Evolutionary conservation across 1,140 invertebrate genomes (phyloP).

Genomic region (Bombus sibiricus): DNA sequence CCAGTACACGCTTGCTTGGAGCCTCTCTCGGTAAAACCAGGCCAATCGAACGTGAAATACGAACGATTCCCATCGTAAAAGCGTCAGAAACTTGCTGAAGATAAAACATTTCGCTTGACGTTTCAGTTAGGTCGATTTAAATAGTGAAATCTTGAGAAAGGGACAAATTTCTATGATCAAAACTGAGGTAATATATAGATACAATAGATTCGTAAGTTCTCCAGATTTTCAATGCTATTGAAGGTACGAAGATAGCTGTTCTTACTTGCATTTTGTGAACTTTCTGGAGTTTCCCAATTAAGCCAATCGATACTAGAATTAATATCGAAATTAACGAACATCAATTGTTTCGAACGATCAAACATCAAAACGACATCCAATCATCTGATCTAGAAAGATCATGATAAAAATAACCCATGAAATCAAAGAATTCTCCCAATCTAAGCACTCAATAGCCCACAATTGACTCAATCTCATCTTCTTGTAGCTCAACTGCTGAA

Average conservation of each 20-base stretch:
- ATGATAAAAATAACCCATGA: not conserved
- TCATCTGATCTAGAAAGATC: too few species aligned
- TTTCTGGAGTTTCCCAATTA: not conserved
- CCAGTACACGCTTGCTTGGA: constrained; percentile 18
- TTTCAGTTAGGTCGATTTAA: not conserved
- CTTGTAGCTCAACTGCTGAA: not conserved
- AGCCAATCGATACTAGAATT: not conserved
- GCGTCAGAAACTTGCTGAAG: not conserved
- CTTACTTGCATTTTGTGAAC: not conserved
- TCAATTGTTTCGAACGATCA: too few species aligned
- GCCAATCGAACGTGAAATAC: constrained; percentile 32
- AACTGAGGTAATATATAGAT: not conserved
- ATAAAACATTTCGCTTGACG: not conserved
- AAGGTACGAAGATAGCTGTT: too few species aligned
- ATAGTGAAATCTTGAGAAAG: not conserved
- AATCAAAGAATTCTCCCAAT: not conserved
- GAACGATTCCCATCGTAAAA: not conserved
- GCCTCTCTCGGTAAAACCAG: constrained; percentile 27
- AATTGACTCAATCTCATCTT: not conserved
- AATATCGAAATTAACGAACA: too few species aligned
- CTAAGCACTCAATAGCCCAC: not conserved
- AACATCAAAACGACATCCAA: too few species aligned
- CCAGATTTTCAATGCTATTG: too few species aligned
- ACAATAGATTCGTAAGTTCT: too few species aligned
- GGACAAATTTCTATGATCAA: not conserved